phyloP scores from a whole-genome alignment of 1,140 invertebrate species.

The Melipona quadrifasciata region DNA sequence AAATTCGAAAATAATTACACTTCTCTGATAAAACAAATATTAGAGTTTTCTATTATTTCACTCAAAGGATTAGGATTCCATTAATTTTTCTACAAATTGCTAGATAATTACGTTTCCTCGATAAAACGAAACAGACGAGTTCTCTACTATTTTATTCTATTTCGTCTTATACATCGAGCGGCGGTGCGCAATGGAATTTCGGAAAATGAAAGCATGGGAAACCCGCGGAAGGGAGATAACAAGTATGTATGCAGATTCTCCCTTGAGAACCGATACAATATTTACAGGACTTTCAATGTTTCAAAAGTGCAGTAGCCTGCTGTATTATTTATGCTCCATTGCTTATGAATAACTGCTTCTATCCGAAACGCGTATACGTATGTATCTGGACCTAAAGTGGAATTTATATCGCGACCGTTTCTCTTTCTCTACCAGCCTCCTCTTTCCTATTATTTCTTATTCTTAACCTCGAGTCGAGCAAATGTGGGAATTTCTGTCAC shows the following conservation, averaged over 20 bases:
- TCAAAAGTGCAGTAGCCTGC: constrained; percentile 61
- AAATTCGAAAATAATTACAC: too few relatives aligned
- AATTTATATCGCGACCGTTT: constrained; percentile 67
- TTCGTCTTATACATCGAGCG: background rate
- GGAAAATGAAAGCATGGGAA: background rate
- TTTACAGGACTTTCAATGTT: constrained; percentile 73
- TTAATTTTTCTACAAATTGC: too few relatives aligned
- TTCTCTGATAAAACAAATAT: too few relatives aligned
- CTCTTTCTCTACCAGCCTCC: constrained; percentile 22
- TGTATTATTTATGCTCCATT: constrained; percentile 73
- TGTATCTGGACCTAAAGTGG: constrained; percentile 66
- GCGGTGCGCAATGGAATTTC: too few relatives aligned
- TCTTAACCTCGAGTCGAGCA: background rate
- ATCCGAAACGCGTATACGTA: constrained; percentile 55
- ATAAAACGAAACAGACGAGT: too few relatives aligned
- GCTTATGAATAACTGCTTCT: constrained; percentile 75
- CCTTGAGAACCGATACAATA: constrained; percentile 60
- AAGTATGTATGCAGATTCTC: constrained; percentile 48
- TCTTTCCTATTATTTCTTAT: background rate
- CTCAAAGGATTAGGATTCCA: background rate
- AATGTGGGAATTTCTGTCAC: background rate
- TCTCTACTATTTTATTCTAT: background rate
- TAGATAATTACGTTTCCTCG: too few relatives aligned
- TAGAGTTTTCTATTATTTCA: background rate
- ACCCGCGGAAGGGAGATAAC: constrained; percentile 11